A percentile compares a stretch with the other conserved stretches of the same genome.
Conservation (phyloP, 2,888 invertebrate genomes). For the Scaeva pyrastri region DNA sequence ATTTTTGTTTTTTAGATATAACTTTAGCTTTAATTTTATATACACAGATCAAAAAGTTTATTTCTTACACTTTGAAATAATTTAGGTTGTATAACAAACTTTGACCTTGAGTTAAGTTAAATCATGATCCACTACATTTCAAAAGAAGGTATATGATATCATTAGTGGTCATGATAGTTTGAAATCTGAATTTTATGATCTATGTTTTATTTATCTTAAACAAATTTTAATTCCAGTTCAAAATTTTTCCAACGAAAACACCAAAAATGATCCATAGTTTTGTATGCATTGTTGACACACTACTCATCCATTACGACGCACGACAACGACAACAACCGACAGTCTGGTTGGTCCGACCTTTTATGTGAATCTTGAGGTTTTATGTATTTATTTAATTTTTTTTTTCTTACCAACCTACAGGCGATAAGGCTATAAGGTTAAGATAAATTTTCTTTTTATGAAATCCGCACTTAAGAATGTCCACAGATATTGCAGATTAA, state of each 20-base stretch:
- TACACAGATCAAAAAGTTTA: too few species aligned
- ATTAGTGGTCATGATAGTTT: too few species aligned
- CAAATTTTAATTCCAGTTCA: neutral
- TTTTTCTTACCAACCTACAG: slow-evolving; percentile 4
- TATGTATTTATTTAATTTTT: slow-evolving; percentile 13
- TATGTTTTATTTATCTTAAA: too few species aligned
- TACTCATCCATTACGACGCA: neutral
- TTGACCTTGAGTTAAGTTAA: too few species aligned
- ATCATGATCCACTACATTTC: too few species aligned
- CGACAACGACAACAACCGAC: too few species aligned
- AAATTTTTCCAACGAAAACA: neutral
- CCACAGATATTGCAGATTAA: slow-evolving; percentile 33
- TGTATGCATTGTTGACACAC: neutral
- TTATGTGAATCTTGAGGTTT: slow-evolving; percentile 35
- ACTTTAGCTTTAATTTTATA: too few species aligned
- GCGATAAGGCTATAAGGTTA: slow-evolving; percentile 1
- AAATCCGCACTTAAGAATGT: slow-evolving; percentile 52
- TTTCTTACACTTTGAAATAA: too few species aligned
- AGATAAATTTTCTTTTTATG: slow-evolving; percentile 29
- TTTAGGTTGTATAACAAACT: too few species aligned
- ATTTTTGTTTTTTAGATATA: too few species aligned
- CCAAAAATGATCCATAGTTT: neutral
- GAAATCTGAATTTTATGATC: too few species aligned
- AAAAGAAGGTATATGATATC: too few species aligned
- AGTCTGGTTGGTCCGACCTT: slow-evolving; percentile 20